These are phyloP conservation scores for Drosophila lowei DNA, from an alignment of 1,140 invertebrate species.

Conservation along the genomic window DNA sequence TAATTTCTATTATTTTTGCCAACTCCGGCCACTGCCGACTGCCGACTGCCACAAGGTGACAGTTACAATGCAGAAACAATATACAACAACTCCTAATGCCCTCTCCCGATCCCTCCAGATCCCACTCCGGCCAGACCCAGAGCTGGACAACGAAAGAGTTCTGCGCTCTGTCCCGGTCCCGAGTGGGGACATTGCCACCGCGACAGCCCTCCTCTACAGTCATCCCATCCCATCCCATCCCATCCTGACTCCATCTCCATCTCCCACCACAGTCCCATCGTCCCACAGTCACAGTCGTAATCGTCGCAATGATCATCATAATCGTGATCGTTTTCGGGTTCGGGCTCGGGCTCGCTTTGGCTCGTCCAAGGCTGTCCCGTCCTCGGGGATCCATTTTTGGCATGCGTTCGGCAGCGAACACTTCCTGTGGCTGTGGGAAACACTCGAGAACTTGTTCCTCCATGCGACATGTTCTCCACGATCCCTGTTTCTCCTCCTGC, in stretches of 20 bases:
- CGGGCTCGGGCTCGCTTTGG: conserved; percentile 11
- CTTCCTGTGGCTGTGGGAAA: conserved; percentile 79
- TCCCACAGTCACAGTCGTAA: conserved; percentile 42
- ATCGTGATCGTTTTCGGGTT: conserved; percentile 71
- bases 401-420: conserved; percentile 75
- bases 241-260: not conserved
- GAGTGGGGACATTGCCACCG: no score
- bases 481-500: conserved; percentile 10
- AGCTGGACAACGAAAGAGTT: no score
- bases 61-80: conserved; percentile 79
- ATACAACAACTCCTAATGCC: conserved; percentile 61
- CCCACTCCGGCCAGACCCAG: no score
- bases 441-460: conserved; percentile 61
- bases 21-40: conserved; percentile 44
- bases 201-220: no score
- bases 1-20: conserved; percentile 79
- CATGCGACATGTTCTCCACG: conserved; percentile 44
- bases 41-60: conserved; percentile 75
- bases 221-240: no score
- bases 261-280: conserved; percentile 7
- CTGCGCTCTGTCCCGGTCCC: no score
- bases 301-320: conserved; percentile 71
- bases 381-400: conserved; percentile 75
- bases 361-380: conserved; percentile 59
- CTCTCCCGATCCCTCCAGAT: not conserved